Conservation (phyloP, 2,888 invertebrate genomes). For the Cistogaster globosa region DNA sequence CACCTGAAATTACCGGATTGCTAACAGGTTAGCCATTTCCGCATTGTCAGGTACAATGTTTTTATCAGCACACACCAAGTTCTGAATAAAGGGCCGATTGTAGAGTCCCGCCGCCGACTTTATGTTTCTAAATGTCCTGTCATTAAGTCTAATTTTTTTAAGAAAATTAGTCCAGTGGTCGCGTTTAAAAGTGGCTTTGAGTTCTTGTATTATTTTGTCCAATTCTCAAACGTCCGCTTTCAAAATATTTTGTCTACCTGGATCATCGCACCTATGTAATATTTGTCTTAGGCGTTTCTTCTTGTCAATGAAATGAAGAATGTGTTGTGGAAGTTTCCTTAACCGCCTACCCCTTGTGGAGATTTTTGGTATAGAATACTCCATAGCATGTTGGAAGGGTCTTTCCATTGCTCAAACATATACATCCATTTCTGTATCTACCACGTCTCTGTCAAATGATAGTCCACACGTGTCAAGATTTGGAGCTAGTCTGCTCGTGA, state of each 20-base stretch:
- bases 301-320: neutral
- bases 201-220: too few species aligned
- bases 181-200: neutral
- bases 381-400: too few species aligned
- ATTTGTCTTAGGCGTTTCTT: too few species aligned
- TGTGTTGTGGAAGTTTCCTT: neutral
- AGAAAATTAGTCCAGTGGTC: neutral
- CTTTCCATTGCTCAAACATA: neutral
- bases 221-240: neutral
- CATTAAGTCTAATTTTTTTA: too few species aligned
- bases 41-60: too few species aligned
- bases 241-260: neutral
- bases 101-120: too few species aligned
- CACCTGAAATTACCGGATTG: too few species aligned
- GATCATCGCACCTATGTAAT: neutral
- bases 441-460: neutral
- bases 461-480: neutral
- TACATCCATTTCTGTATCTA: neutral
- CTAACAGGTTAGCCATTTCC: too few species aligned
- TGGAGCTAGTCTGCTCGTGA: neutral
- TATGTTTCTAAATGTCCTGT: too few species aligned
- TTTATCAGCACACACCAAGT: too few species aligned
- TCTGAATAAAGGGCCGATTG: too few species aligned
- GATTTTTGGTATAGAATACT: neutral
- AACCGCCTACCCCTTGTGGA: neutral